A percentile compares a stretch with the other conserved stretches of the same genome.
Conservation (phyloP, 2,113 vertebrate species). For the Himantopus leucocephalus region DNA sequence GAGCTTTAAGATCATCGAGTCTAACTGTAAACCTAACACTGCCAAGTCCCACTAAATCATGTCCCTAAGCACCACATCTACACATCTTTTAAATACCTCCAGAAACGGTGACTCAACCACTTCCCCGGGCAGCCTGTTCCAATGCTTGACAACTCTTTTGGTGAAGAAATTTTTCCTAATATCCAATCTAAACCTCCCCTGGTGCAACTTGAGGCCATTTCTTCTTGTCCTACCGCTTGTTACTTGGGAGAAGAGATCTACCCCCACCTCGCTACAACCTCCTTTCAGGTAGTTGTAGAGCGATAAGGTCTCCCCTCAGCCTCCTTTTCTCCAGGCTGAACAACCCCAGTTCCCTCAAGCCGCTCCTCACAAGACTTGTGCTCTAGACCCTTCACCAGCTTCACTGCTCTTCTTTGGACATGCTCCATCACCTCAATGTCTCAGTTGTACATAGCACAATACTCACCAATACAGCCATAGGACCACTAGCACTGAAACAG, state of each 20-base stretch:
- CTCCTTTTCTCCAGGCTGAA: neutral
- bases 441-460: neutral
- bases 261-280: rapidly evolving
- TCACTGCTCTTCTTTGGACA: neutral
- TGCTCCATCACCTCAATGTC: neutral
- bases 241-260: neutral
- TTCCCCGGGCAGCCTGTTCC: neutral
- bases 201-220: neutral
- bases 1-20: neutral
- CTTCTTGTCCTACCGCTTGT: neutral
- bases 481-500: neutral
- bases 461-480: neutral
- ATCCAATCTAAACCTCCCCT: neutral
- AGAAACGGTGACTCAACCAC: neutral
- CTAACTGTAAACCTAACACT: neutral
- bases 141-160: neutral
- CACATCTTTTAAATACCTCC: neutral
- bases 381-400: neutral
- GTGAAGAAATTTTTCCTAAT: neutral
- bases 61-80: neutral
- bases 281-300: no score
- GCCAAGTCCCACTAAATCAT: neutral
- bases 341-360: neutral
- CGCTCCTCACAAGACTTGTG: no score
- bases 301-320: neutral